These are phyloP conservation scores for Mactromeris polynyma DNA, from an alignment of 2,888 invertebrate species.

Conservation along the genomic window DNA sequence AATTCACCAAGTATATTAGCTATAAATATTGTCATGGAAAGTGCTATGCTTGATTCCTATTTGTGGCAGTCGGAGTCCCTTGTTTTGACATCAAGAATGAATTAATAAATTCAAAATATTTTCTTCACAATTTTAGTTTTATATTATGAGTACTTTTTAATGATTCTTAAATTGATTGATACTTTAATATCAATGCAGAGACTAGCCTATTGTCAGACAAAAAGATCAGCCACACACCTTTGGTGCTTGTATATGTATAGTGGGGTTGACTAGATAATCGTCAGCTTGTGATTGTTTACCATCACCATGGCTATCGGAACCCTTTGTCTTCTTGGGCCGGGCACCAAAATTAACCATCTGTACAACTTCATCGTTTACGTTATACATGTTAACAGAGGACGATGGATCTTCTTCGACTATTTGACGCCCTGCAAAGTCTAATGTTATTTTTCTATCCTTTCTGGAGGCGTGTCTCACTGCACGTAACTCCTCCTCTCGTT, in stretches of 20 bases:
- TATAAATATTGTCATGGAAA: no score
- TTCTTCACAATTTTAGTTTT: no score
- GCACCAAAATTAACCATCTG: slow-evolving; percentile 83
- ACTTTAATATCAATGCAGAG: no score
- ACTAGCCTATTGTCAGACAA: no score
- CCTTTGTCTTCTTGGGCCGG: slow-evolving; percentile 62
- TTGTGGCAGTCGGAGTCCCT: no score
- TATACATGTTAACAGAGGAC: slow-evolving; percentile 82
- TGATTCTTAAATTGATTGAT: no score
- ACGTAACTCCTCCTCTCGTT: slow-evolving; percentile 91
- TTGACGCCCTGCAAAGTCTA: slow-evolving; percentile 91
- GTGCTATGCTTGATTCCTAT: no score
- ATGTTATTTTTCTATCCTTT: slow-evolving; percentile 91
- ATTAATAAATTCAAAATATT: no score
- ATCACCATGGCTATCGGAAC: neutral
- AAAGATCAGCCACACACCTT: slow-evolving; percentile 73
- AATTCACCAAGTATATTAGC: no score
- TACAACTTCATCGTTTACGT: slow-evolving; percentile 86
- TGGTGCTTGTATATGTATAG: slow-evolving; percentile 76
- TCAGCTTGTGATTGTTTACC: neutral
- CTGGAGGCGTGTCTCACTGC: slow-evolving; percentile 92
- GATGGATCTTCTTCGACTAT: slow-evolving; percentile 88
- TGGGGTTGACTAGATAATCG: slow-evolving; percentile 80
- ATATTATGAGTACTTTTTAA: no score
- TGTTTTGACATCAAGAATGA: no score